Percentiles rank a stretch among this genome's conserved stretches.
Conservation (phyloP, 1,140 invertebrate genomes). For the Megalopta genalis region DNA sequence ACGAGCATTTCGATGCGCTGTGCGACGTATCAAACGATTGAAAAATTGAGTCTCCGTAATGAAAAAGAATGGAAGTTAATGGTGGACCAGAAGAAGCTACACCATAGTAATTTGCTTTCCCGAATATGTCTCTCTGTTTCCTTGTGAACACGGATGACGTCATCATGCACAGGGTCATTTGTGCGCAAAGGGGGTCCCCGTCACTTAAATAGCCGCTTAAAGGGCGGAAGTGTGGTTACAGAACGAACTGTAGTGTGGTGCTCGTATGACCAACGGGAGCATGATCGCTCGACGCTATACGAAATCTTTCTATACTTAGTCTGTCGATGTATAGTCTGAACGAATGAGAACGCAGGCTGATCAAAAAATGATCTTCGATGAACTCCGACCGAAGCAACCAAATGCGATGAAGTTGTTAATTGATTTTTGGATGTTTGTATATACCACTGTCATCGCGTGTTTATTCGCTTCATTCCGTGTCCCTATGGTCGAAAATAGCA, state of each 20-base stretch:
- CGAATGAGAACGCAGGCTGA: not conserved
- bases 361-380: not conserved
- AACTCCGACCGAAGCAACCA: no score
- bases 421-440: no score
- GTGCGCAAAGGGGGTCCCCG: slow-evolving; percentile 15
- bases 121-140: slow-evolving; percentile 7
- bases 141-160: slow-evolving; percentile 18
- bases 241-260: slow-evolving; percentile 1
- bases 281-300: not conserved
- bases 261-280: not conserved
- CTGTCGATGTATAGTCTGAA: not conserved
- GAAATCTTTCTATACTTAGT: slow-evolving; percentile 6
- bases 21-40: no score
- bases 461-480: not conserved
- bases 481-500: not conserved
- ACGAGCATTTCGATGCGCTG: no score
- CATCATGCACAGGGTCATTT: slow-evolving; percentile 43
- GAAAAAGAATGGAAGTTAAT: no score
- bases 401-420: no score
- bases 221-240: slow-evolving; percentile 43
- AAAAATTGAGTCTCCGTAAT: no score
- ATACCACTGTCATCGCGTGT: not conserved
- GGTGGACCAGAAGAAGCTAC: no score
- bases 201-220: slow-evolving; percentile 36
- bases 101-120: not conserved